Conservation (phyloP, 2,113 vertebrate species). For the Aegypius monachus region DNA sequence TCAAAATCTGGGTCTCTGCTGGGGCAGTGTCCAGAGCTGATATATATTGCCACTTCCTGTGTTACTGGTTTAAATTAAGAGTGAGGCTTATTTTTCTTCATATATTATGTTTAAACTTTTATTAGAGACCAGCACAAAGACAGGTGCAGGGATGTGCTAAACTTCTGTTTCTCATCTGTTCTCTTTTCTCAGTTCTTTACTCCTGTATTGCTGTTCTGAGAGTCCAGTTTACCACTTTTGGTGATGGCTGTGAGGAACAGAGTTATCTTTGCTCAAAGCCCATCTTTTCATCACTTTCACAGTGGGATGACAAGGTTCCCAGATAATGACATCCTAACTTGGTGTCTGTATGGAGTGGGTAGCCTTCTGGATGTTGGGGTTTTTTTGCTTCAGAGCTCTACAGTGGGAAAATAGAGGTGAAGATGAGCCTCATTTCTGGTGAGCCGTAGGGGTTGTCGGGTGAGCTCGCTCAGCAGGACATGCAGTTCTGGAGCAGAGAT, state of each 20-base stretch:
- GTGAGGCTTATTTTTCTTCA: background rate
- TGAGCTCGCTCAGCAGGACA: background rate
- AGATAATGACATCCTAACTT: background rate
- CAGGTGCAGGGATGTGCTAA: background rate
- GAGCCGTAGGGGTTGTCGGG: background rate
- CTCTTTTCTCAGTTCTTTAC: background rate
- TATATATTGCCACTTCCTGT: background rate
- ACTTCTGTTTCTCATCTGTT: background rate
- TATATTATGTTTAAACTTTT: background rate
- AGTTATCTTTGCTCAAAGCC: background rate
- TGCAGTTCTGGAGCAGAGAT: background rate
- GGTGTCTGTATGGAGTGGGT: background rate
- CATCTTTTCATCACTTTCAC: background rate
- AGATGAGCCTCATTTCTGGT: background rate
- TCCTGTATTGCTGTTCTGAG: background rate
- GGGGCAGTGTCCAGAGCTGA: background rate
- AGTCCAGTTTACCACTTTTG: background rate
- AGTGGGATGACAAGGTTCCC: background rate
- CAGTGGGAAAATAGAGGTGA: background rate
- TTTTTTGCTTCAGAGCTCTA: background rate
- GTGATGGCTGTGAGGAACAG: background rate
- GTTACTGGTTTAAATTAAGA: slow-evolving; percentile 19
- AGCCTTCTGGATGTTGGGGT: background rate
- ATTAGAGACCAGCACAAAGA: background rate
- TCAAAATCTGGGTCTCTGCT: background rate